Conservation (phyloP, 2,888 invertebrate species). For the Galeruca laticollis region DNA sequence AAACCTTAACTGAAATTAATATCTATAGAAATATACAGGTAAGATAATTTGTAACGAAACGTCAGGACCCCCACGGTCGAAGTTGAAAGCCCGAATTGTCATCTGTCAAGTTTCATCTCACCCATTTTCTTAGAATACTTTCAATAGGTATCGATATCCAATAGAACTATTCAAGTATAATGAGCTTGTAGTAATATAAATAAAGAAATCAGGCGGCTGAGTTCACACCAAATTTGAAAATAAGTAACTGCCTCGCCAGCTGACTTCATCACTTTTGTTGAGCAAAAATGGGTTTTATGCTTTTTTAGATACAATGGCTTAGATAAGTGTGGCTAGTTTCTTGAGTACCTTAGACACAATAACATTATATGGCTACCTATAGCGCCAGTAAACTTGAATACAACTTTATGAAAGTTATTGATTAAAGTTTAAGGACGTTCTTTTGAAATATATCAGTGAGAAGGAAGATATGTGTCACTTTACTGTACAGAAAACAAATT, state of each 20-base stretch:
- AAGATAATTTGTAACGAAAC: constrained; percentile 63
- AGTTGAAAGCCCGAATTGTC: constrained; percentile 55
- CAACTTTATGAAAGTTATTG: neutral
- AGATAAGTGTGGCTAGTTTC: constrained; percentile 55
- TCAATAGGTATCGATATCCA: constrained; percentile 49
- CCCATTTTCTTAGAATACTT: constrained; percentile 55
- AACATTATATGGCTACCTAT: neutral
- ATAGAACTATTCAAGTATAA: constrained; percentile 57
- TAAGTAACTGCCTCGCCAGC: constrained; percentile 58
- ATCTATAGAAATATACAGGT: constrained; percentile 56
- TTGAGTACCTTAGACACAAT: constrained; percentile 29
- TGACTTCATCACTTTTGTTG: constrained; percentile 53
- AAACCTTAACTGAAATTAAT: constrained; percentile 46
- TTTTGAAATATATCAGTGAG: neutral
- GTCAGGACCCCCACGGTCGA: constrained; percentile 50
- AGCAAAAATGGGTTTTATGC: constrained; percentile 55
- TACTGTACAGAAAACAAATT: too few relatives aligned
- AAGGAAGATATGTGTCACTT: neutral
- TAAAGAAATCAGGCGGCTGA: constrained; percentile 57
- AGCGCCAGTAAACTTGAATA: neutral
- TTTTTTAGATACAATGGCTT: constrained; percentile 49
- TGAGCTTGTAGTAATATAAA: constrained; percentile 56
- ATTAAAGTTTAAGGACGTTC: neutral
- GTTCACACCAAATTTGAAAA: constrained; percentile 59
- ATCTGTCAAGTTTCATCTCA: constrained; percentile 57